phyloP scores from a whole-genome alignment of 2,888 invertebrate species.

The Dasysyrphus tricinctus region DNA sequence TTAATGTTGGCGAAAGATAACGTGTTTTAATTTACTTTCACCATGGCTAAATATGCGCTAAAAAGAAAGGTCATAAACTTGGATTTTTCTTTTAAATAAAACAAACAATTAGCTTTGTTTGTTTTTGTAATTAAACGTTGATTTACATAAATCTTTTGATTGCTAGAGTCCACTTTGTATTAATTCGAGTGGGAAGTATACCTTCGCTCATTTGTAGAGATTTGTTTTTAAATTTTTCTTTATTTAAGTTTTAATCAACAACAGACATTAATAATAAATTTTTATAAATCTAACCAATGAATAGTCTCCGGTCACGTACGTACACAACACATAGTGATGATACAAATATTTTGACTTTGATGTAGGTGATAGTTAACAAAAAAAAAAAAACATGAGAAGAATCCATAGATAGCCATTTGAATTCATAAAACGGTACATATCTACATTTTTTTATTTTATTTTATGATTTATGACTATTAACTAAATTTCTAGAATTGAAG shows the following conservation, averaged over 20 bases:
- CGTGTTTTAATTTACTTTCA: slow-evolving; percentile 42
- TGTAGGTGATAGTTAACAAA: slow-evolving; percentile 6
- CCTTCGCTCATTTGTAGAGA: slow-evolving; percentile 6
- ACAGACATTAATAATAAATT: neutral
- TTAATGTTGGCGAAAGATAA: neutral
- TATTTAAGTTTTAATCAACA: neutral
- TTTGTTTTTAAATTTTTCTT: slow-evolving; percentile 4
- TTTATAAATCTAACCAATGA: slow-evolving; percentile 50
- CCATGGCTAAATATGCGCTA: slow-evolving; percentile 10
- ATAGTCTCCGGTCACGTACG: slow-evolving; percentile 37
- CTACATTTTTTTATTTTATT: too few relatives aligned
- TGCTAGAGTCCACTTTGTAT: neutral
- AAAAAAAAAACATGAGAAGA: too few relatives aligned
- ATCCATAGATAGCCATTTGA: too few relatives aligned
- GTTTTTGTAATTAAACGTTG: slow-evolving; percentile 13
- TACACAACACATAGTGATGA: too few relatives aligned
- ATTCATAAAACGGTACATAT: too few relatives aligned
- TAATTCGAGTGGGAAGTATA: neutral
- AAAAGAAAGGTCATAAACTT: slow-evolving; percentile 7
- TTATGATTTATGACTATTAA: too few relatives aligned
- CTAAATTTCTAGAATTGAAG: too few relatives aligned
- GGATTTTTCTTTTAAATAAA: slow-evolving; percentile 30
- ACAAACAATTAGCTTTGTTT: slow-evolving; percentile 5
- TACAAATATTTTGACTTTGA: slow-evolving; percentile 21
- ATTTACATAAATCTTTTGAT: neutral